Conservation (phyloP, 2,113 vertebrate genomes). For the Hippopotamus amphibius region DNA sequence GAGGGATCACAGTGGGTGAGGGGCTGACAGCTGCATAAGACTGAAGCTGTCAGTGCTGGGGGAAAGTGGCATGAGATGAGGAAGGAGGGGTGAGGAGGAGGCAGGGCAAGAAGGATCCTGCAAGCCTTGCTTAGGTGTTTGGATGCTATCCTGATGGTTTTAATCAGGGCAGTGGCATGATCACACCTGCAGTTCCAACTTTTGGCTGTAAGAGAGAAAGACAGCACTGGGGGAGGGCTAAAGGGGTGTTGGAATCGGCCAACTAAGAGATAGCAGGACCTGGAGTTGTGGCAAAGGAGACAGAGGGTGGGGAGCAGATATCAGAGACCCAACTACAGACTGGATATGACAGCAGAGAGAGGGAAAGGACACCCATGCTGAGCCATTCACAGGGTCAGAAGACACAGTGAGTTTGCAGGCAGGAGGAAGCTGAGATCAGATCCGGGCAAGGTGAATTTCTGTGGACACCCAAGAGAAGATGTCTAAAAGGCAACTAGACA, state of each 20-base stretch:
- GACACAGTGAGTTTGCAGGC: background rate
- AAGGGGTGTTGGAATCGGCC: background rate
- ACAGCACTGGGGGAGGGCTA: background rate
- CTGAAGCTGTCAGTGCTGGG: background rate
- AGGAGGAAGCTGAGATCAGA: background rate
- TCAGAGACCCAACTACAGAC: background rate
- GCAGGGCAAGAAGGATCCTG: background rate
- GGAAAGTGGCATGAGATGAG: background rate
- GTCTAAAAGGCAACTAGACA: background rate
- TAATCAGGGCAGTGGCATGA: background rate
- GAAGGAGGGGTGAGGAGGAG: background rate
- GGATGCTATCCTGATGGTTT: background rate
- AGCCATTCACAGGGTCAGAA: background rate
- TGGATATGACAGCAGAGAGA: background rate
- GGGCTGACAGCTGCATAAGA: background rate
- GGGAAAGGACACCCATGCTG: fast-evolving
- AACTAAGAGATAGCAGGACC: background rate
- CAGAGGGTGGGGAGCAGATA: background rate
- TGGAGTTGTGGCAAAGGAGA: background rate
- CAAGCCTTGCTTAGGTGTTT: background rate
- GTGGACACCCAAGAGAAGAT: background rate
- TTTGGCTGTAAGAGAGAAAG: background rate
- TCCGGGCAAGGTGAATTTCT: background rate
- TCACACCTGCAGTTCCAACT: background rate
- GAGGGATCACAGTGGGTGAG: background rate